These are phyloP conservation scores for Palythoa grandis DNA, from an alignment of 92 coral and sea anemone species.

Conservation along the genomic window DNA sequence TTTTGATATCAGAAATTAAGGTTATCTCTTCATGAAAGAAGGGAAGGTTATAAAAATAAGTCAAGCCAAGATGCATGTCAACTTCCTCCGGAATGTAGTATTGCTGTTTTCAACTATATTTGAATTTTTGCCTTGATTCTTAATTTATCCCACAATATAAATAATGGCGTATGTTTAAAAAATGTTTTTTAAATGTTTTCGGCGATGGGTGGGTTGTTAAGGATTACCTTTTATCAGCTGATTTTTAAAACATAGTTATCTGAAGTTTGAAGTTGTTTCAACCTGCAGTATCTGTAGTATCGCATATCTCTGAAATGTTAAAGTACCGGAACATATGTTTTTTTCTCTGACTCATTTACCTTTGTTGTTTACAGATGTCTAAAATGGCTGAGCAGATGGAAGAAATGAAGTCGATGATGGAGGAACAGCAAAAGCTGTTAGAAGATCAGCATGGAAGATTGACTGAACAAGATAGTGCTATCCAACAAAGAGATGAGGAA, in stretches of 20 bases:
- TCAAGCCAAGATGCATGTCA: background rate
- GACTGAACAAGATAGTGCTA: conserved; percentile 69
- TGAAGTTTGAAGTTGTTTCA: too few species aligned
- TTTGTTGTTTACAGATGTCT: conserved; percentile 35
- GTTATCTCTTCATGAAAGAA: too few species aligned
- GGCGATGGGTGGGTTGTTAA: too few species aligned
- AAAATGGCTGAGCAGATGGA: conserved; percentile 83
- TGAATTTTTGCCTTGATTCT: background rate
- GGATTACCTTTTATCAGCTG: too few species aligned
- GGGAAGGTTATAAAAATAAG: too few species aligned
- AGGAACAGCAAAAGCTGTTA: conserved; percentile 83
- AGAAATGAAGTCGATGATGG: conserved; percentile 90
- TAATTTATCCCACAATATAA: background rate
- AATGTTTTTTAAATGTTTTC: too few species aligned
- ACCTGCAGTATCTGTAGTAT: too few species aligned
- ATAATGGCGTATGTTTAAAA: background rate
- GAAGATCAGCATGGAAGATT: conserved; percentile 87
- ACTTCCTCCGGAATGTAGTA: background rate
- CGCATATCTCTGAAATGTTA: too few species aligned
- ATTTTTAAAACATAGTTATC: too few species aligned
- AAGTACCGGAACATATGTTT: background rate
- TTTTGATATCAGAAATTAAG: too few species aligned
- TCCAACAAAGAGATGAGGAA: conserved; percentile 66
- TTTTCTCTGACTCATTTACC: background rate
- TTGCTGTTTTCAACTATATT: background rate